Conservation (phyloP, 1,140 invertebrate species). For the Drosophila ambigua region DNA sequence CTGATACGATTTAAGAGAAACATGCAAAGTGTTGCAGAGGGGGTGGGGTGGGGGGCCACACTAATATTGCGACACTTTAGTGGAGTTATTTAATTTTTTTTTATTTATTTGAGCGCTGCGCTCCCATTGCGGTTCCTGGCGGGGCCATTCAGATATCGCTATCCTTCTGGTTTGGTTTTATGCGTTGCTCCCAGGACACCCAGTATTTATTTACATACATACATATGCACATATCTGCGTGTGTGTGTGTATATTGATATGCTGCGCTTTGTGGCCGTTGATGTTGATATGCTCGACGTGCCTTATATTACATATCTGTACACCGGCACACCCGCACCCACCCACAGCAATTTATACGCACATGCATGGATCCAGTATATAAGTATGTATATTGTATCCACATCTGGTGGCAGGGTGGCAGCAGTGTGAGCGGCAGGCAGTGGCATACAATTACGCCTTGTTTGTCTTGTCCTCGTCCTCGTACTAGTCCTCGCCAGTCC, state of each 20-base stretch:
- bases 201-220: neutral
- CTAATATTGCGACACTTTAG: too few species aligned
- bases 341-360: slow-evolving; percentile 5
- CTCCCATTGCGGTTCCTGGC: too few species aligned
- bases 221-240: neutral
- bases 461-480: slow-evolving; percentile 27
- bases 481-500: too few species aligned
- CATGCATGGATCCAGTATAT: neutral
- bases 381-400: neutral
- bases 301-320: slow-evolving; percentile 38
- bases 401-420: neutral
- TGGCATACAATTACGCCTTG: slow-evolving; percentile 68
- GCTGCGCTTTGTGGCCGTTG: slow-evolving; percentile 58
- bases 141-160: too few species aligned
- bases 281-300: slow-evolving; percentile 69
- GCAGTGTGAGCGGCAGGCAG: neutral
- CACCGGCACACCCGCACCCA: slow-evolving; percentile 22
- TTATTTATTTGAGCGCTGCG: too few species aligned
- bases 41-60: too few species aligned
- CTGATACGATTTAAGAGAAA: too few species aligned
- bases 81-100: too few species aligned
- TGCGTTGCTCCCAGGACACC: neutral
- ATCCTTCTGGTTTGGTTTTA: too few species aligned
- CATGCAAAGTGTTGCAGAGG: too few species aligned
- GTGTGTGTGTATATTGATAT: slow-evolving; percentile 46